Evolutionary conservation across 2,888 invertebrate genomes (phyloP).

Genomic region (Corbicula japonica): DNA sequence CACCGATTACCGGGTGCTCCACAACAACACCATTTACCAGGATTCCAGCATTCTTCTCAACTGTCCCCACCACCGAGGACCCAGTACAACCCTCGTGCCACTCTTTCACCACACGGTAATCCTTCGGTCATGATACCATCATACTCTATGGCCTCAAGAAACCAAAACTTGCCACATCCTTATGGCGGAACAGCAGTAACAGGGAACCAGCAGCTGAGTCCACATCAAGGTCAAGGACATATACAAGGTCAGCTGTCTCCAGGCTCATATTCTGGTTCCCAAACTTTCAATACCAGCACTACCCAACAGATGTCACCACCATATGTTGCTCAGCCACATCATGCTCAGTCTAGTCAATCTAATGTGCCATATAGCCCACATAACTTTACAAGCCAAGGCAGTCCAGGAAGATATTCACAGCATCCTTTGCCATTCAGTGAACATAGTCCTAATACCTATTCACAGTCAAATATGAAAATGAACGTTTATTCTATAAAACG

Average conservation of each 20-base stretch:
- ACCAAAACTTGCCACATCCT: not conserved
- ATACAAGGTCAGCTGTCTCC: slow-evolving; percentile 25
- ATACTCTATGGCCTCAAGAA: slow-evolving; percentile 1
- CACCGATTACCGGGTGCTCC: slow-evolving; percentile 14
- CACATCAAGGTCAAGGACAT: slow-evolving; percentile 3
- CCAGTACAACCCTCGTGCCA: not conserved
- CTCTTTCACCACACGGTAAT: not conserved
- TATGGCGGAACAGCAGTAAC: too few relatives aligned
- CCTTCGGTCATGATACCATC: not conserved
- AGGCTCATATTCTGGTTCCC: slow-evolving; percentile 24
- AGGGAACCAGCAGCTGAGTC: slow-evolving; percentile 4
- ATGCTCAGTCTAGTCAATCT: slow-evolving; percentile 31
- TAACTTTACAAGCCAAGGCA: too few relatives aligned
- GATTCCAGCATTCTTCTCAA: slow-evolving; percentile 12
- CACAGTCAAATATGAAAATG: too few relatives aligned
- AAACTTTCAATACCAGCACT: not conserved
- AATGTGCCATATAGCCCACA: slow-evolving; percentile 13
- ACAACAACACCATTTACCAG: not conserved
- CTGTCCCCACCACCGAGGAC: not conserved
- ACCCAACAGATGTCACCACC: slow-evolving; percentile 19
- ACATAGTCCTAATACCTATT: too few relatives aligned
- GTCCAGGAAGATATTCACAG: too few relatives aligned
- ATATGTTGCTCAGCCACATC: slow-evolving; percentile 15
- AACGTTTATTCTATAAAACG: too few relatives aligned
- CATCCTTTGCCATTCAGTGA: too few relatives aligned